Base-by-base conservation (phyloP, 2,888 invertebrate genomes). In the Megastigmus dorsalis region DNA sequence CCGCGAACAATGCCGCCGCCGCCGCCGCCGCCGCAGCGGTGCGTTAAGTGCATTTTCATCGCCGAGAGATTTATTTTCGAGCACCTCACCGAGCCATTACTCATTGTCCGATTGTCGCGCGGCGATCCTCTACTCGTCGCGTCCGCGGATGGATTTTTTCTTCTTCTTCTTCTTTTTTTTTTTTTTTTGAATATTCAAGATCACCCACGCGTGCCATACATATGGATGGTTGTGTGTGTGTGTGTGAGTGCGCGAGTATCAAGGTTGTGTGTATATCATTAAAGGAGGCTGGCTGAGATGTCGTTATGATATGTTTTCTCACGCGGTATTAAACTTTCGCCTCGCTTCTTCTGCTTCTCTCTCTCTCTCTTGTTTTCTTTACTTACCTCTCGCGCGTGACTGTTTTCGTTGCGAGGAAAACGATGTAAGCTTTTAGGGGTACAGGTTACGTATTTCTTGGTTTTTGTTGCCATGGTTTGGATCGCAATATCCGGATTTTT, bases 151-250 rank as follows among this genome's bases (percentile, higher is more conserved):
- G 36, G 30, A 20, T 36, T 28, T 28, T 30, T 13, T 41, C 6
- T 33, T 28, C n/a, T n/a, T n/a, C n/a, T 26, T 65, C 38, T 26
- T 54, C 33, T 60, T 33, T 60, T 50, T 54, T 13, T 15, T 3
- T 13, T 38, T 50, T 74, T 67, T 83, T 83, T 84, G 83, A 85
- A 85, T 86, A 85, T 84, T 86, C 85, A 86, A 79, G 77, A 79
- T 77, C 84, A 80, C 86, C 86, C 82, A 86, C 86, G 82, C 80
- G 33, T 30, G 18, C 48, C 55, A 54, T 69, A 74, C 66, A 65
- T 70, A 55, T 57, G 70, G 66, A 69, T 62, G 43, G 55, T 18
- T 23, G 26, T 5, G 18, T 41, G 55, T 26, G 52, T 30, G 30
- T 68, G 36, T 54, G n/a, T n/a, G 20, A 30, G 26, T 5, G 18